Percentiles rank a stretch among this genome's conserved stretches.
Evolutionary conservation across 2,797 vertebrate species (phyloP).

Genomic region (Silurus aristotelis): DNA sequence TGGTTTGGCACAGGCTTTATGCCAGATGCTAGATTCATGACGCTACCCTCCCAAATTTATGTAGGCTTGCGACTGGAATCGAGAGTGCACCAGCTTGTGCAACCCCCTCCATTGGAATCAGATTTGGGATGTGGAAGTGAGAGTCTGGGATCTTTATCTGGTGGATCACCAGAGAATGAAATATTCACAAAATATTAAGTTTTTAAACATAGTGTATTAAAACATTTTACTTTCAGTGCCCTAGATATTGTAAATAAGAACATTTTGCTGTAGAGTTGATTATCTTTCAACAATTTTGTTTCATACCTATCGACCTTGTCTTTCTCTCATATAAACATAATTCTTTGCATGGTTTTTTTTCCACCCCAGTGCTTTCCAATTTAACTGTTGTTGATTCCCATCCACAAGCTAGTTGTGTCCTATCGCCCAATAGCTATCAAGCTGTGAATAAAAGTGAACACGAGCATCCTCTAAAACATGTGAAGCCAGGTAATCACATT

Average conservation of each 20-base stretch:
- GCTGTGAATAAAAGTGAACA: not conserved
- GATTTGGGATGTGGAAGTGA: too few relatives aligned
- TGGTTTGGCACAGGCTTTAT: too few relatives aligned
- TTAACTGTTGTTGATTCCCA: not conserved
- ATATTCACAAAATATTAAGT: too few relatives aligned
- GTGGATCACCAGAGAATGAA: too few relatives aligned
- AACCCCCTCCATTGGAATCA: too few relatives aligned
- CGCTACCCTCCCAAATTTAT: too few relatives aligned
- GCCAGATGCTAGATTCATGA: too few relatives aligned
- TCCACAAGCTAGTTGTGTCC: not conserved
- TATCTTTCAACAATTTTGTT: not conserved
- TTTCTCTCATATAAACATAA: not conserved
- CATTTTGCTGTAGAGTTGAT: not conserved
- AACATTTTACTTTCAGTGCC: not conserved
- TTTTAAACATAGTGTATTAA: not conserved
- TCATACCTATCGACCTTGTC: not conserved
- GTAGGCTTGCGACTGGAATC: too few relatives aligned
- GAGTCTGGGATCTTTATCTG: too few relatives aligned
- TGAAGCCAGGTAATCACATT: not conserved
- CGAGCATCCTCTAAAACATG: not conserved
- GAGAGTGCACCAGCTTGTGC: too few relatives aligned
- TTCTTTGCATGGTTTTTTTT: not conserved
- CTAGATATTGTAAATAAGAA: not conserved
- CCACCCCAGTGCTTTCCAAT: not conserved
- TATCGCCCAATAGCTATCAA: not conserved